Conservation (phyloP, 1,140 invertebrate genomes). For the Batillaria attramentaria region DNA sequence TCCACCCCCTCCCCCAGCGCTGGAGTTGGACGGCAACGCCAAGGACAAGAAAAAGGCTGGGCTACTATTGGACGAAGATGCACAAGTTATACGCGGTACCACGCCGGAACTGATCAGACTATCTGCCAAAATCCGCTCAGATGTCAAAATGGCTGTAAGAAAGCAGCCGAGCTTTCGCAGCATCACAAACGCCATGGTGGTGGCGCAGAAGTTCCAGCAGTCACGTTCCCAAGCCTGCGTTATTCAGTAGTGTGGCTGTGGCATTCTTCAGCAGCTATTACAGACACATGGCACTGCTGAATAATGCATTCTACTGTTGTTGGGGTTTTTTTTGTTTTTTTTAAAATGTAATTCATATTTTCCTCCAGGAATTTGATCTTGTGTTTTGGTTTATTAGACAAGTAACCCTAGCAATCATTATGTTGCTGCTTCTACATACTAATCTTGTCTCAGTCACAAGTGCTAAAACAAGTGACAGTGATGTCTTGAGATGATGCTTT, state of each 20-base stretch:
- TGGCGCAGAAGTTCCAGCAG: conserved; percentile 1
- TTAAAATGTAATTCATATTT: not conserved
- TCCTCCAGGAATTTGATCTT: not conserved
- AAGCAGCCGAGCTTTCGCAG: conserved; percentile 42
- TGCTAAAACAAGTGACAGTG: too few relatives aligned
- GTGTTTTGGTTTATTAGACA: not conserved
- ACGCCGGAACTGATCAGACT: conserved; percentile 49
- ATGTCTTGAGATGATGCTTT: too few relatives aligned
- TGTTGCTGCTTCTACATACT: not conserved
- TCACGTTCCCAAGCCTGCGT: conserved; percentile 24
- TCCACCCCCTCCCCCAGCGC: conserved; percentile 4
- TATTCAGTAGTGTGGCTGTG: conserved; percentile 30
- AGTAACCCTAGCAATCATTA: not conserved
- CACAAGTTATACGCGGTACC: conserved; percentile 34
- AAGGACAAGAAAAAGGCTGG: conserved; percentile 14
- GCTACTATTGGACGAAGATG: not conserved
- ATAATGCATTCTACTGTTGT: not conserved
- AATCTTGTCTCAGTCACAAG: too few relatives aligned
- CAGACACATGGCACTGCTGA: too few relatives aligned
- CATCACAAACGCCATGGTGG: conserved; percentile 26
- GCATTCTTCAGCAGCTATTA: too few relatives aligned
- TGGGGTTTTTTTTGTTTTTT: not conserved
- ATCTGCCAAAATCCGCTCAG: conserved; percentile 40
- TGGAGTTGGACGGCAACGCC: conserved; percentile 19
- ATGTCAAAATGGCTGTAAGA: conserved; percentile 34